Conservation (phyloP, 2,797 vertebrate species). For the Manis pentadactyla region DNA sequence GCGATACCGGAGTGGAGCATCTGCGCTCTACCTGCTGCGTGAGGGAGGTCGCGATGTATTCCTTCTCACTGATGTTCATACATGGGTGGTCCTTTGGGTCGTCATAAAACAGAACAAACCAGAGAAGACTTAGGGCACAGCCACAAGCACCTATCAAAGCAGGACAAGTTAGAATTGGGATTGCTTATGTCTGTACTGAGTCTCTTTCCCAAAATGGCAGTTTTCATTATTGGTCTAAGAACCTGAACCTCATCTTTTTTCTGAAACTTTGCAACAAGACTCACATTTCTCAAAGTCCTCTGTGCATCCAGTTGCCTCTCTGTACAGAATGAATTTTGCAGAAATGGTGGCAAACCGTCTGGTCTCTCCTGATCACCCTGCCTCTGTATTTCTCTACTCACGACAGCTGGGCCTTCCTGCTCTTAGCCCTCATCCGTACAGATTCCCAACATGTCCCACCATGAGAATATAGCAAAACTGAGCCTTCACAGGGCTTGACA, state of each 20-base stretch:
- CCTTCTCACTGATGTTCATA: conserved; percentile 89
- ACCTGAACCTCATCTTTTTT: not conserved
- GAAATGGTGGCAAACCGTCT: not conserved
- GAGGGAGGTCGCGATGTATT: conserved; percentile 88
- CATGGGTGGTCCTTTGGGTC: conserved; percentile 89
- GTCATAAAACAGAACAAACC: conserved; percentile 90
- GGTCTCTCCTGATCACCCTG: not conserved
- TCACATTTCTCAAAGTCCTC: not conserved
- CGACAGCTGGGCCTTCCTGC: not conserved
- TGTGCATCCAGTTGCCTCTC: not conserved
- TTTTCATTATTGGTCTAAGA: not conserved
- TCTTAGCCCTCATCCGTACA: not conserved
- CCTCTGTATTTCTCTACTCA: not conserved
- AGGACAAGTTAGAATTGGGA: not conserved
- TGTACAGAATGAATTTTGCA: not conserved
- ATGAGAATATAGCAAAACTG: not conserved
- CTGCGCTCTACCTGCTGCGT: conserved; percentile 86
- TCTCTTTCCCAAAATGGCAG: not conserved
- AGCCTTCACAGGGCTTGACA: not conserved
- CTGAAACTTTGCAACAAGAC: not conserved
- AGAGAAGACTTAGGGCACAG: conserved; percentile 89
- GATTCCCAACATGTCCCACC: not conserved
- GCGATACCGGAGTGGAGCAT: not conserved
- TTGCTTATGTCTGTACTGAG: not conserved
- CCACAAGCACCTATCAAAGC: conserved; percentile 86